phyloP scores from a whole-genome alignment of 1,140 invertebrate genomes.

The Pentalonia nigronervosa region DNA sequence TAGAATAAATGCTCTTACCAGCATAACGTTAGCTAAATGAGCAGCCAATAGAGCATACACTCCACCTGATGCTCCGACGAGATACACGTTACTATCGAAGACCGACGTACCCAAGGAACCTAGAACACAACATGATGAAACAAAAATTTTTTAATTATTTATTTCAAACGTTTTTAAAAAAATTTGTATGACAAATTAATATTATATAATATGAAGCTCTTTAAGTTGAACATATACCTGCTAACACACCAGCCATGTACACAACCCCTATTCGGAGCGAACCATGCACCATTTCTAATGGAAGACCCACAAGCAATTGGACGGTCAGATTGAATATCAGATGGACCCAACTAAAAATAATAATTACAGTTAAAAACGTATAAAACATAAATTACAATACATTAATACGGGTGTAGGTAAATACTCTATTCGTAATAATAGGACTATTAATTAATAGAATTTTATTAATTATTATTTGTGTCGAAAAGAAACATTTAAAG shows the following conservation, averaged over 20 bases:
- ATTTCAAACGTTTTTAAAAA: not conserved
- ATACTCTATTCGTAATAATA: too few relatives aligned
- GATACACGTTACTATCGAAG: slow-evolving; percentile 90
- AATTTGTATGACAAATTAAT: not conserved
- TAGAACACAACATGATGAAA: slow-evolving; percentile 62
- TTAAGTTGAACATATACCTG: slow-evolving; percentile 68
- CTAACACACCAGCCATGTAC: slow-evolving; percentile 92
- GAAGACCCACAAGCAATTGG: slow-evolving; percentile 88
- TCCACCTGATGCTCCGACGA: slow-evolving; percentile 93
- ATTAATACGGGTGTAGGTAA: not conserved
- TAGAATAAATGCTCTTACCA: slow-evolving; percentile 65
- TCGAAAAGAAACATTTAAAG: not conserved
- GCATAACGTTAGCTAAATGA: slow-evolving; percentile 91
- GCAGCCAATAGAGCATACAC: slow-evolving; percentile 93
- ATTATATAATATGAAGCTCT: not conserved
- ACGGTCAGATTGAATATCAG: slow-evolving; percentile 93
- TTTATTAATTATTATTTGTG: not conserved
- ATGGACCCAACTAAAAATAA: slow-evolving; percentile 85
- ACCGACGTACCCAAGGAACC: slow-evolving; percentile 92
- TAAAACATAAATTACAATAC: not conserved
- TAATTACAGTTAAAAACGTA: slow-evolving; percentile 59
- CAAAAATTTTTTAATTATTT: not conserved
- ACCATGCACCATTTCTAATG: slow-evolving; percentile 97
- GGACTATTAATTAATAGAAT: too few relatives aligned
- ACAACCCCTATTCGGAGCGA: slow-evolving; percentile 86